These are phyloP conservation scores for Ricordea florida DNA, from an alignment of 92 coral and sea anemone genomes.

Conservation along the genomic window DNA sequence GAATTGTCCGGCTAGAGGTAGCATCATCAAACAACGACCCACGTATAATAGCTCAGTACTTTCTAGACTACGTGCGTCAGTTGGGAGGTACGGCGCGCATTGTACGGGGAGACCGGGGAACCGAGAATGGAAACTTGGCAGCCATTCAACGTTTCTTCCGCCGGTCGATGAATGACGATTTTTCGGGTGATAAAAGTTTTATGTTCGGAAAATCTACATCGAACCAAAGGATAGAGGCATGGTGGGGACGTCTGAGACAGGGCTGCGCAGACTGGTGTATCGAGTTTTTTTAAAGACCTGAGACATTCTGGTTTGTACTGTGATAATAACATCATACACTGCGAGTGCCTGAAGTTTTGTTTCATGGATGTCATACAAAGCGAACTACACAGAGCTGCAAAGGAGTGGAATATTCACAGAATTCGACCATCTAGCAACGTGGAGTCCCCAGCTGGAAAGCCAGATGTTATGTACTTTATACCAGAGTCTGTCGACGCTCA, in stretches of 20 bases:
- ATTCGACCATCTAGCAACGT: too few species aligned
- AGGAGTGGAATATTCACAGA: too few species aligned
- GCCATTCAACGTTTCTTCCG: conserved; percentile 33
- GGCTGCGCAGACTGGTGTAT: conserved; percentile 57
- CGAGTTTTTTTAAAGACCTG: conserved; percentile 42
- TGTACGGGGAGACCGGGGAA: conserved; percentile 33
- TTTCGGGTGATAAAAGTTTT: conserved; percentile 49
- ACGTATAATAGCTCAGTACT: conserved; percentile 28
- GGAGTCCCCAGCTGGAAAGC: too few species aligned
- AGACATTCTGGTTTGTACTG: conserved; percentile 25
- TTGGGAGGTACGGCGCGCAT: conserved; percentile 26
- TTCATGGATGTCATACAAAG: too few species aligned
- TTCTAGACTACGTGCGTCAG: conserved; percentile 6
- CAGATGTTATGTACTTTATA: too few species aligned
- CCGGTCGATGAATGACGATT: conserved; percentile 11
- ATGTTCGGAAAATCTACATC: conserved; percentile 41
- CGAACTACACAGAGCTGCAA: too few species aligned
- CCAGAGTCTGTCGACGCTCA: too few species aligned
- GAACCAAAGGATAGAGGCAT: conserved; percentile 59
- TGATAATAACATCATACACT: too few species aligned
- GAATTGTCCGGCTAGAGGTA: conserved; percentile 43
- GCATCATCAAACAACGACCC: conserved; percentile 50
- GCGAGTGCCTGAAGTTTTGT: too few species aligned
- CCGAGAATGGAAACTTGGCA: conserved; percentile 41
- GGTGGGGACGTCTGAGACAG: conserved; percentile 16